Evolutionary conservation across 2,113 vertebrate species (phyloP), one percentile per base, ranked within the genome.

Genomic region (Gila orcuttii): DNA sequence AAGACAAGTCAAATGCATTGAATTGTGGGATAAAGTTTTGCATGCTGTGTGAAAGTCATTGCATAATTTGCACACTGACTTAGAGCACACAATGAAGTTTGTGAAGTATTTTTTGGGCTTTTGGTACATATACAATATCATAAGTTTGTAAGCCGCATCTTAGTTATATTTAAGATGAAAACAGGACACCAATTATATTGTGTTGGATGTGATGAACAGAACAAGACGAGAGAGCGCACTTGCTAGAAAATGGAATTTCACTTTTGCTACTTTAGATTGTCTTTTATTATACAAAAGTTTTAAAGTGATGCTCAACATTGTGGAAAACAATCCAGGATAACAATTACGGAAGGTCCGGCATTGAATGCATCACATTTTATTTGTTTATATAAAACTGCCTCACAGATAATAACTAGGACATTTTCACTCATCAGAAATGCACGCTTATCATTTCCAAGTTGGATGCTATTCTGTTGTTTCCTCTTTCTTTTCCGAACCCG

Each of bases 351-450:
- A 71, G 45, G n/a, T 74, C 55, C 39, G 13, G 39, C 64, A 23
- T 87, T 66, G 84, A 87, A 85, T 87, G 81, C 80, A 79, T 89
- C 62, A 82, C 77, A 50, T 89, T 83, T 89, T 78, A 87, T 87
- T 69, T 19, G 77, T 82, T 87, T 87, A 59, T 75, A 85, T 78
- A 85, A 85, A 85, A 85, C 82, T 13, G 42, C 31, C 79, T 71
- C 45, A 8, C 39, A 52, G 45, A 87, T 87, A 73, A 89, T 85
- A 87, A 64, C 73, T 33, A 42, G 82, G 55, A 85, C 42, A 73
- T 81, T 87, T 88, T 79, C 31, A 74, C 85, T 89, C 62, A 57
- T 85, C 68, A 74, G 69, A 66, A 89, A 85, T 64, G 83, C 83
- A 75, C 73, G 55, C 82, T 74, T 89, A 85, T 87, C 83, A 75